Conservation (phyloP, 2,797 vertebrate species). For the Toxotes lorentzi region DNA sequence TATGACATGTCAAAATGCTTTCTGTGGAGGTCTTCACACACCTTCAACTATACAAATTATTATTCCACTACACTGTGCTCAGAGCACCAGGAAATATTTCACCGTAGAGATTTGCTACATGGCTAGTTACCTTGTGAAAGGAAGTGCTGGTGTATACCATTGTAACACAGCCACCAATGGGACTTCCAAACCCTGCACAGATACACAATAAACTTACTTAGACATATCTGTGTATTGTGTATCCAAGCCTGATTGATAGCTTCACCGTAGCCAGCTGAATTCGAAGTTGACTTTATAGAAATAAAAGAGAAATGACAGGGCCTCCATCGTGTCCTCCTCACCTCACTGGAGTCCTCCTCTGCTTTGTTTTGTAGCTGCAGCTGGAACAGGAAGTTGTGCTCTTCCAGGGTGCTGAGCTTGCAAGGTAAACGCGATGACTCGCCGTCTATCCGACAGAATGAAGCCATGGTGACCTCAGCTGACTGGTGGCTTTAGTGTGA, state of each 20-base stretch:
- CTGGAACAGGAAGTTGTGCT: conserved; percentile 94
- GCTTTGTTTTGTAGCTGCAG: conserved; percentile 88
- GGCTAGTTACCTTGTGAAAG: conserved; percentile 86
- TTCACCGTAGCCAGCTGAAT: no score
- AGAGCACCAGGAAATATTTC: no score
- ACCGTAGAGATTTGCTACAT: neutral
- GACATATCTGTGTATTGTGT: no score
- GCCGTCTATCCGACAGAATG: conserved; percentile 87
- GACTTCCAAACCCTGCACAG: conserved; percentile 89
- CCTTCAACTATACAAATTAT: no score
- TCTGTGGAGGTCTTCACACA: no score
- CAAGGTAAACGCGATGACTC: conserved; percentile 86
- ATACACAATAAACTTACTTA: neutral
- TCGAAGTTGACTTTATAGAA: neutral
- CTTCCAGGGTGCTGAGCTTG: conserved; percentile 89
- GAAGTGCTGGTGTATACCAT: conserved; percentile 89
- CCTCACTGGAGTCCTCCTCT: conserved; percentile 86
- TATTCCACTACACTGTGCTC: no score
- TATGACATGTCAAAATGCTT: neutral
- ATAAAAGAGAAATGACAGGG: neutral
- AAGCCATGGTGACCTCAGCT: conserved; percentile 90
- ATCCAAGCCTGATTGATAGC: no score
- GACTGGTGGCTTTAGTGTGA: conserved; percentile 88
- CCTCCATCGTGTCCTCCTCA: conserved; percentile 50
- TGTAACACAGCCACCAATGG: conserved; percentile 90